Percentiles rank a stretch among this genome's conserved stretches.
These are phyloP conservation scores for Pollenia labialis DNA, from an alignment of 2,888 invertebrate species.

Conservation along the genomic window DNA sequence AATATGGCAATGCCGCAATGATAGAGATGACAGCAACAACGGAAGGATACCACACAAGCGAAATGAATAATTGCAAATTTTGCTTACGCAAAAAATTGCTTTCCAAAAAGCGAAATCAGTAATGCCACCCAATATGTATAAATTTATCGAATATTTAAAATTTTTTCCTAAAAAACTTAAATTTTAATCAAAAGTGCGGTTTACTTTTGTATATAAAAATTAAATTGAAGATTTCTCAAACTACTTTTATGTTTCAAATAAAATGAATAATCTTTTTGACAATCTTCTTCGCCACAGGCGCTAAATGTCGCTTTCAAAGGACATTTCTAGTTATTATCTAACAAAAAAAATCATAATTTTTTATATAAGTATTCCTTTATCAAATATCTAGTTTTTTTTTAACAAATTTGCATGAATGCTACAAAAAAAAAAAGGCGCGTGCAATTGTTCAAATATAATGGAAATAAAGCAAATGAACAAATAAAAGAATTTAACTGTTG, in stretches of 20 bases:
- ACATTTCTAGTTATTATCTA: slow-evolving; percentile 25
- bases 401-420: slow-evolving; percentile 56
- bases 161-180: too few relatives aligned
- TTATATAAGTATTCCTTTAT: slow-evolving; percentile 15
- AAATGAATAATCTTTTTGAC: slow-evolving; percentile 6
- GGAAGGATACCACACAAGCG: too few relatives aligned
- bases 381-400: slow-evolving; percentile 38
- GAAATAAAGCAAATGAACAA: slow-evolving; percentile 33
- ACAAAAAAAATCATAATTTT: slow-evolving; percentile 5
- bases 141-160: too few relatives aligned
- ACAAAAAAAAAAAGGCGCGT: slow-evolving; percentile 12
- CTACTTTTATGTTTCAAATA: neutral
- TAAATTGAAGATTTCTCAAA: neutral
- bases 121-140: too few relatives aligned
- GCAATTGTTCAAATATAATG: slow-evolving; percentile 61
- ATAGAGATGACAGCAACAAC: too few relatives aligned
- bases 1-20: too few relatives aligned
- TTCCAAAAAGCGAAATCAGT: too few relatives aligned
- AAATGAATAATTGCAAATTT: too few relatives aligned
- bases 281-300: slow-evolving; percentile 18
- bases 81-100: too few relatives aligned
- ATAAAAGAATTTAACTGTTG: slow-evolving; percentile 53
- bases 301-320: slow-evolving; percentile 33
- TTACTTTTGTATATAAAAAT: too few relatives aligned
- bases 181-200: too few relatives aligned